Conservation (phyloP, 2,113 vertebrate species). For the Thunnus maccoyii region DNA sequence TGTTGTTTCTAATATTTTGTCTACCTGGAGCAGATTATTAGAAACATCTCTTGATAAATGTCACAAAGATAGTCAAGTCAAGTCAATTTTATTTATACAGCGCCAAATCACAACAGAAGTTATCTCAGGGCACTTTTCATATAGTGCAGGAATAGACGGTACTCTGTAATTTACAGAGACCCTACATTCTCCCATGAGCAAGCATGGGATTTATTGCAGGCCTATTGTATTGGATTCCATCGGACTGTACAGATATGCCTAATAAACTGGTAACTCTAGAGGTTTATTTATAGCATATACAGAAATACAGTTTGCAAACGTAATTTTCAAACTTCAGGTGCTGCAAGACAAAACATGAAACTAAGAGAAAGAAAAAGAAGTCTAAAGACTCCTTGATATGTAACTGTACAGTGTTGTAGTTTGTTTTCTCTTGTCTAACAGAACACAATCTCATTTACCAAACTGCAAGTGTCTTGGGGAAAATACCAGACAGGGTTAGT, state of each 20-base stretch:
- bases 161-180: too few species aligned
- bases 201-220: too few species aligned
- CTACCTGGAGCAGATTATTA: background rate
- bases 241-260: background rate
- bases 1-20: background rate
- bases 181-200: too few species aligned
- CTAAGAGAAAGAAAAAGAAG: conserved; percentile 9
- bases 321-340: conserved; percentile 21
- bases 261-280: background rate
- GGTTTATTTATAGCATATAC: background rate
- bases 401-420: conserved; percentile 47
- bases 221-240: background rate
- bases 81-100: too few species aligned
- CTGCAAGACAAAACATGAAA: conserved; percentile 44
- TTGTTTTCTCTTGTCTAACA: conserved; percentile 64
- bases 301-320: background rate
- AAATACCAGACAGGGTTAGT: conserved; percentile 56
- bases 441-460: conserved; percentile 54
- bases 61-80: too few species aligned
- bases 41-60: background rate
- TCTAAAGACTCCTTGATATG: conserved; percentile 41
- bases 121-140: too few species aligned
- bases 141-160: too few species aligned
- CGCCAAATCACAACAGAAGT: too few species aligned
- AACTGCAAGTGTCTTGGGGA: conserved; percentile 47